Evolutionary conservation across 2,797 vertebrate species (phyloP).

Genomic region (Numenius phaeopus): DNA sequence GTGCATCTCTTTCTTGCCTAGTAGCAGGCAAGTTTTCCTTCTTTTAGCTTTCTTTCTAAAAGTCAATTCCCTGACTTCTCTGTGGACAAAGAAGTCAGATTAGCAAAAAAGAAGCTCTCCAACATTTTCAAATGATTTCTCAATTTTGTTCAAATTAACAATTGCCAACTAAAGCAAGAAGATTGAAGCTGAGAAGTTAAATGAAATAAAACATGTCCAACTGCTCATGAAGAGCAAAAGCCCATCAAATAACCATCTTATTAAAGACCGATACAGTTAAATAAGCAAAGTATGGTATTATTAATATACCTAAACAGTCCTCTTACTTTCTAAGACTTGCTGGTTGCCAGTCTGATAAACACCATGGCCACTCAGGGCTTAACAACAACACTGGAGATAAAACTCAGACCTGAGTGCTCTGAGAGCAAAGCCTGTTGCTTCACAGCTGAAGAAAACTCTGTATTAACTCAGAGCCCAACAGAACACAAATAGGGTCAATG

Average conservation of each 20-base stretch:
- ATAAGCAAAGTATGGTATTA: not conserved
- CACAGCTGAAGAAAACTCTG: not conserved
- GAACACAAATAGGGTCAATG: not conserved
- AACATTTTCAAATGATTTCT: not conserved
- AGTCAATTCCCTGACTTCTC: not conserved
- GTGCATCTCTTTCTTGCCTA: too few relatives aligned
- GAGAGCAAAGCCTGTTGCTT: not conserved
- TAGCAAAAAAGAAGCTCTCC: not conserved
- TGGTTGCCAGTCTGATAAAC: not conserved
- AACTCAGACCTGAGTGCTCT: not conserved
- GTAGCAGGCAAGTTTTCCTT: too few relatives aligned
- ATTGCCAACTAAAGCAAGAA: not conserved
- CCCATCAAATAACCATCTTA: not conserved
- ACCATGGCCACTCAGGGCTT: too few relatives aligned
- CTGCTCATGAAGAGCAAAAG: not conserved
- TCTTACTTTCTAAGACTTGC: not conserved
- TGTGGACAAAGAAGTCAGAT: conserved; percentile 6
- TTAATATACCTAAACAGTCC: not conserved
- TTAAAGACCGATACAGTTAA: not conserved
- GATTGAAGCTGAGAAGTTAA: not conserved
- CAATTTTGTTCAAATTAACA: not conserved
- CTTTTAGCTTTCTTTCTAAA: not conserved
- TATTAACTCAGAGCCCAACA: not conserved
- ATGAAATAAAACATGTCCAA: not conserved
- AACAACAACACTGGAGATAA: not conserved